These are phyloP conservation scores for Artemia sinica DNA, from an alignment of 2,888 invertebrate species.

Conservation along the genomic window DNA sequence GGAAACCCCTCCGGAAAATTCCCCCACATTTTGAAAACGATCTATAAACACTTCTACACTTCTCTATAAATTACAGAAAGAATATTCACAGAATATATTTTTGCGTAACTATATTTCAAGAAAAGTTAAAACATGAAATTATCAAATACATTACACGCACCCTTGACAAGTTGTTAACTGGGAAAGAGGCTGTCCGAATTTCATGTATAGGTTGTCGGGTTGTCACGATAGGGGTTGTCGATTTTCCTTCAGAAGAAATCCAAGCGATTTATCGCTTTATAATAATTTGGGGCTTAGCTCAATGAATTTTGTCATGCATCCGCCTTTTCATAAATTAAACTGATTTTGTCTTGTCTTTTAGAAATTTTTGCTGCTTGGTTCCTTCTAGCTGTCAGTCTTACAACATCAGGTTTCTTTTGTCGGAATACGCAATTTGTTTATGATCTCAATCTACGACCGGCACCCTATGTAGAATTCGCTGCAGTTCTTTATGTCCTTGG, in stretches of 20 bases:
- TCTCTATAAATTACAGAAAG: too few species aligned
- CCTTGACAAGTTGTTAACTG: neutral
- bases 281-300: neutral
- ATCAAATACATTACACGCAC: too few species aligned
- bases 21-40: too few species aligned
- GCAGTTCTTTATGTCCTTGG: slow-evolving; percentile 17
- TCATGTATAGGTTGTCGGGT: too few species aligned
- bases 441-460: slow-evolving; percentile 18
- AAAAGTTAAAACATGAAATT: too few species aligned
- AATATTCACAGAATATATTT: too few species aligned
- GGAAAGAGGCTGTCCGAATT: neutral
- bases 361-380: slow-evolving; percentile 20
- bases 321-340: neutral
- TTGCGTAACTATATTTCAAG: too few species aligned
- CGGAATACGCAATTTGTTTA: slow-evolving; percentile 13
- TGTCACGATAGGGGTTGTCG: too few species aligned
- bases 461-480: slow-evolving; percentile 19
- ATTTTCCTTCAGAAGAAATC: too few species aligned
- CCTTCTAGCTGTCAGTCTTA: slow-evolving; percentile 6
- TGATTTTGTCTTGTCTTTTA: neutral
- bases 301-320: neutral
- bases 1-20: too few species aligned
- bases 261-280: too few species aligned
- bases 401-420: slow-evolving; percentile 15
- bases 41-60: too few species aligned